Base-by-base conservation (phyloP, 1,140 invertebrate genomes). In the Patella vulgata region DNA sequence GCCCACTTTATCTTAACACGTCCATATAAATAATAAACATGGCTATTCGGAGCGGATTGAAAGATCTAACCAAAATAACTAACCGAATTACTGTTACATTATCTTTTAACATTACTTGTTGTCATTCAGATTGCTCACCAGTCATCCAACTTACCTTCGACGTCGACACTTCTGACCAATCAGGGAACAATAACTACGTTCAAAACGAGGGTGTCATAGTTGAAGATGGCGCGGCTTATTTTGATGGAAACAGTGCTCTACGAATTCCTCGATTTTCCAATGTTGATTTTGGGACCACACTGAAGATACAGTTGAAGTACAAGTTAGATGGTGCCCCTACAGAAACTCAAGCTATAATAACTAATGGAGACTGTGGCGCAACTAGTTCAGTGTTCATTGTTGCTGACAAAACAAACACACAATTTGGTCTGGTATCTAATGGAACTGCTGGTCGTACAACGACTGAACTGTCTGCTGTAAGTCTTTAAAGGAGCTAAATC, bases 321-420 rank as follows among this genome's bases (percentile, higher is more conserved):
- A 65, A 46, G 23, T 40, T 44, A 5, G 31, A 47, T 11, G 56
- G 50, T 30, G 40, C 40, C 5, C 30, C 36, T 21, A n/a, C 36
- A 3, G 23, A 19, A 28, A 25, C 19, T 5, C 66, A 76, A 52
- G 74, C 74, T 14, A 44, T 77, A 19, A 56, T 77, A 1, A 66
- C 66, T 36, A 77, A 77, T 44, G 74, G 68, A 0, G 74, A 74
- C 48, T 77, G 74, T 55, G 63, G 64, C 25, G 64, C 68, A 31
- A 67, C 69, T 42, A 62, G 64, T 3, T 77, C 74, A 0, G 51
- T 77, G 5, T 63, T 63, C 23, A 44, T 77, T 14, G 72, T 56
- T 0, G 67, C 85, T 86, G 42, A 62, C 68, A 30, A 73, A 59
- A 48, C 77, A 88, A 42, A 78, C 79, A 27, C 70, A 3, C 47